Conservation (phyloP, 2,888 invertebrate genomes). For the Agrotis puta region DNA sequence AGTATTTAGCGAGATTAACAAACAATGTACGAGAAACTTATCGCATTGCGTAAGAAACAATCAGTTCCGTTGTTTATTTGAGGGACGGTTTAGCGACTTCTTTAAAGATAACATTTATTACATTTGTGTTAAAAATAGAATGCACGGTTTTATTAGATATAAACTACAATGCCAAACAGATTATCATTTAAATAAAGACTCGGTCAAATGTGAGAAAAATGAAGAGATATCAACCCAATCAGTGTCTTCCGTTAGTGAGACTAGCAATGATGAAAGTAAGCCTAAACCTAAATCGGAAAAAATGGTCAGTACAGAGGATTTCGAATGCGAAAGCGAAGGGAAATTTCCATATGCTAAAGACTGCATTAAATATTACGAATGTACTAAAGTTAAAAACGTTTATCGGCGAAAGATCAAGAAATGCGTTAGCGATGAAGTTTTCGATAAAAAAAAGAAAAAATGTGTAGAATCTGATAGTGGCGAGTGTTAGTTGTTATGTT, state of each 20-base stretch:
- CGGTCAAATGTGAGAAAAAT: slow-evolving; percentile 74
- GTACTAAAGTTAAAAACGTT: slow-evolving; percentile 75
- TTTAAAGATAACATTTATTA: slow-evolving; percentile 83
- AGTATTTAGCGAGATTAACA: slow-evolving; percentile 85
- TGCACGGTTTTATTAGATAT: slow-evolving; percentile 76
- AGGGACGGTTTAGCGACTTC: slow-evolving; percentile 83
- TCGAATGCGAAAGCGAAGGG: slow-evolving; percentile 68
- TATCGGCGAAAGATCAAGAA: slow-evolving; percentile 79
- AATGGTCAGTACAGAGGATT: slow-evolving; percentile 36
- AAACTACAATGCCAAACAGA: slow-evolving; percentile 82
- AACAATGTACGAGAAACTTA: slow-evolving; percentile 86
- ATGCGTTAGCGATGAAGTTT: slow-evolving; percentile 85
- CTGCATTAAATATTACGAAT: slow-evolving; percentile 87
- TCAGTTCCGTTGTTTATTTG: slow-evolving; percentile 85
- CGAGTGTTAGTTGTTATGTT: slow-evolving; percentile 70
- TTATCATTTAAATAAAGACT: slow-evolving; percentile 78
- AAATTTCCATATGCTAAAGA: slow-evolving; percentile 74
- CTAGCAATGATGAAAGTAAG: slow-evolving; percentile 65
- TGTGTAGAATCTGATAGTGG: slow-evolving; percentile 81
- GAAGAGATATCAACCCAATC: slow-evolving; percentile 45
- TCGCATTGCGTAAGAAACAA: slow-evolving; percentile 87
- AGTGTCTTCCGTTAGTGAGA: slow-evolving; percentile 55
- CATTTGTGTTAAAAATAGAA: slow-evolving; percentile 80
- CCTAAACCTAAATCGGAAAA: slow-evolving; percentile 47
- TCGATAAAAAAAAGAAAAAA: slow-evolving; percentile 79